A percentile compares a stretch with the other conserved stretches of the same genome.
Conservation (phyloP, 1,140 invertebrate genomes). For the Drosophila yakuba region DNA sequence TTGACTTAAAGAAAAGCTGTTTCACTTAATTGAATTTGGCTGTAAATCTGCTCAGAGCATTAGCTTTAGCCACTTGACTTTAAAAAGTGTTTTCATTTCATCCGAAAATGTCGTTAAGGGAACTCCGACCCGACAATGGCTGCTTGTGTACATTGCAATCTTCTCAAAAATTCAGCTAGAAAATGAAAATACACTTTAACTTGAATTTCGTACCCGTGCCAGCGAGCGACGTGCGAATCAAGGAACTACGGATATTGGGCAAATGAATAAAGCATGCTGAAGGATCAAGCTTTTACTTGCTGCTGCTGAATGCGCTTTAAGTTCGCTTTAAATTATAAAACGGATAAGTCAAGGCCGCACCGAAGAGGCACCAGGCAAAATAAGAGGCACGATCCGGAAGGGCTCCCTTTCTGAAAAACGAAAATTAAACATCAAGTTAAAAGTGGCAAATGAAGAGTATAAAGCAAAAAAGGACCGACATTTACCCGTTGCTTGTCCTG, state of each 20-base stretch:
- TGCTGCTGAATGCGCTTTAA: conserved; percentile 12
- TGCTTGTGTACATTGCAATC: too few species aligned
- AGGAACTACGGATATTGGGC: neutral
- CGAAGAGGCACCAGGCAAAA: neutral
- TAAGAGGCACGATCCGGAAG: conserved; percentile 17
- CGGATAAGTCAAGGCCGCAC: conserved; percentile 5
- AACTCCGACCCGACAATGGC: neutral
- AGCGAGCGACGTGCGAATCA: neutral
- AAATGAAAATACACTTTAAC: too few species aligned
- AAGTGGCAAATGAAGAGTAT: conserved; percentile 38
- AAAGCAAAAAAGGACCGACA: conserved; percentile 22
- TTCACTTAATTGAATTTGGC: conserved; percentile 20
- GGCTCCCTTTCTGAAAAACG: conserved; percentile 10
- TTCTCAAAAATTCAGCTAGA: too few species aligned
- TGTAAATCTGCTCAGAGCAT: conserved; percentile 4
- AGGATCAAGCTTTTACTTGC: neutral
- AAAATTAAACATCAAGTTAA: conserved; percentile 50
- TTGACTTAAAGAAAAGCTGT: neutral
- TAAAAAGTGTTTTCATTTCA: neutral
- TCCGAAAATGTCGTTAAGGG: neutral
- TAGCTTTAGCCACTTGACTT: neutral
- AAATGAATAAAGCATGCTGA: neutral
- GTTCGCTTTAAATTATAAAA: neutral
- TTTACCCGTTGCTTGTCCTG: conserved; percentile 6
- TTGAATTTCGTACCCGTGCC: too few species aligned